Evolutionary conservation across 2,113 vertebrate species (phyloP).

Genomic region (Atlantisia rogersi): DNA sequence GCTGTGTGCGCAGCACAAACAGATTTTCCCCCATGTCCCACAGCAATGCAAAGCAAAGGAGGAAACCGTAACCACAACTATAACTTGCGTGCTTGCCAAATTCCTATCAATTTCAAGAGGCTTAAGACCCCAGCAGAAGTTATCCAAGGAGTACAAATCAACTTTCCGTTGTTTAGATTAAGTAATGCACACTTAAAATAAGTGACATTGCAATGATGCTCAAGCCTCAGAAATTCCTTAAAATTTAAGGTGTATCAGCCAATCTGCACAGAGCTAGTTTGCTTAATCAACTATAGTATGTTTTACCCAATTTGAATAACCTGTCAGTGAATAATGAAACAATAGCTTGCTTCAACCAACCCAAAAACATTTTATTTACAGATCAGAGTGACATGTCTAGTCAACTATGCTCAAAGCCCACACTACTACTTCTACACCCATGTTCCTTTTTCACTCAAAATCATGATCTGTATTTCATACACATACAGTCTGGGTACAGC

Average conservation of each 20-base stretch:
- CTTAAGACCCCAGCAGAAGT: neutral
- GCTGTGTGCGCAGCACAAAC: neutral
- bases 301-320: neutral
- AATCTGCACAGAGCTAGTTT: neutral
- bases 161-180: neutral
- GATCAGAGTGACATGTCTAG: neutral
- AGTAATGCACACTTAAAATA: neutral
- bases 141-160: neutral
- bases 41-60: neutral
- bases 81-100: neutral
- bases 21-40: neutral
- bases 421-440: neutral
- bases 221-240: neutral
- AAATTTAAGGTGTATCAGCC: neutral
- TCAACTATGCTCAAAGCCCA: neutral
- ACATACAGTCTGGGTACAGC: neutral
- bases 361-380: neutral
- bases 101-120: neutral
- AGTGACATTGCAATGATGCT: neutral
- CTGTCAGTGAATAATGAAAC: neutral
- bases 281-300: neutral
- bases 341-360: neutral
- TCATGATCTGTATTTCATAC: neutral
- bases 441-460: neutral
- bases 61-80: neutral